Evolutionary conservation across 2,797 vertebrate genomes (phyloP).

Genomic region (Mareca penelope): DNA sequence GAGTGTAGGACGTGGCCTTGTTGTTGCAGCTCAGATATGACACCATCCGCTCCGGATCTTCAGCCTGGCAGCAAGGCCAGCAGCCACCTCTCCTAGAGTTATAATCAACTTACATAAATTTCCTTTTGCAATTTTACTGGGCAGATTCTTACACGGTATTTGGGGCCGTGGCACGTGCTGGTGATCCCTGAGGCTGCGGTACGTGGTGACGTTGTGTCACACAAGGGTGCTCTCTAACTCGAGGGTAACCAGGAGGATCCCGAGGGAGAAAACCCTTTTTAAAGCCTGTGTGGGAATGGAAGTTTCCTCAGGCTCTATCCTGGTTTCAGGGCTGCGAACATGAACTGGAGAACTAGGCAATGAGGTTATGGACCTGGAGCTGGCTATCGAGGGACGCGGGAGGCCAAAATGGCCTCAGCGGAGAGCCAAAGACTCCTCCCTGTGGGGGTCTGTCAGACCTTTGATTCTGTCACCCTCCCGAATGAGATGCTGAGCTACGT

Average conservation of each 20-base stretch:
- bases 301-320: not conserved
- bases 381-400: accelerated
- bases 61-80: not conserved
- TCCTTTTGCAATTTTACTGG: not conserved
- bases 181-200: not conserved
- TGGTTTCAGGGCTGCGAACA: not conserved
- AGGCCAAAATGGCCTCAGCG: not conserved
- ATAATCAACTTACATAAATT: not conserved
- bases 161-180: not conserved
- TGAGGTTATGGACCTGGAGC: not conserved
- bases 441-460: accelerated
- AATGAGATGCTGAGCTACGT: not conserved
- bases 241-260: not conserved
- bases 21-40: not conserved
- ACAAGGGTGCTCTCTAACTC: not conserved
- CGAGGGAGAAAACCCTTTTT: not conserved
- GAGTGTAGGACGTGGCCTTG: not conserved
- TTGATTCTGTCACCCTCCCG: not conserved
- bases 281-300: not conserved
- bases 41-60: not conserved
- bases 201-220: not conserved
- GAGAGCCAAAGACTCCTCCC: not conserved
- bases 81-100: not conserved
- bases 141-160: not conserved
- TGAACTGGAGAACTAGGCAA: not conserved